phyloP scores from a whole-genome alignment of 2,113 vertebrate species.

The Paralichthys olivaceus region DNA sequence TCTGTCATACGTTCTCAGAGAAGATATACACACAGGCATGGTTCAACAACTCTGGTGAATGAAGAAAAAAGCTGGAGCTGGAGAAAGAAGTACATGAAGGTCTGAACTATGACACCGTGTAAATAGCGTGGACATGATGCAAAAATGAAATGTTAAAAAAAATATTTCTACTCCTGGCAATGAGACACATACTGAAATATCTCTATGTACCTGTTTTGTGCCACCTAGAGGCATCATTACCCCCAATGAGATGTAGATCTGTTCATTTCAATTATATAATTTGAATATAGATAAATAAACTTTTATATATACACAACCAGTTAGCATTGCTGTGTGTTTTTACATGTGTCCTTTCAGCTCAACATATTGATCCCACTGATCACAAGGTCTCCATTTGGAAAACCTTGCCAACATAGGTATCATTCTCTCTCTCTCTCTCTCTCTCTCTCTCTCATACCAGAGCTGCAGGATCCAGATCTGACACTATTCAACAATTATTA shows the following conservation, averaged over 20 bases:
- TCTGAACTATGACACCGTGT: conserved; percentile 74
- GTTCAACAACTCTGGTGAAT: conserved; percentile 57
- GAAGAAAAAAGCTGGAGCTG: conserved; percentile 78
- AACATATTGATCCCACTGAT: neutral
- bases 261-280: conserved; percentile 54
- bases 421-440: too few species aligned
- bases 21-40: conserved; percentile 77
- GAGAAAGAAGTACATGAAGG: conserved; percentile 72
- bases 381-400: too few species aligned
- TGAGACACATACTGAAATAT: conserved; percentile 46
- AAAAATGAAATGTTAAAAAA: conserved; percentile 46
- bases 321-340: conserved; percentile 36
- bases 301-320: conserved; percentile 70
- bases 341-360: neutral
- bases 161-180: conserved; percentile 55
- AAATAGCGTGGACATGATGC: conserved; percentile 67
- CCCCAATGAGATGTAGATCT: conserved; percentile 58
- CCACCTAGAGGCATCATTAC: conserved; percentile 58
- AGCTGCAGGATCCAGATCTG: too few species aligned
- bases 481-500: too few species aligned
- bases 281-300: conserved; percentile 73
- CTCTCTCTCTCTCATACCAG: too few species aligned
- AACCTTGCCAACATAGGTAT: too few species aligned
- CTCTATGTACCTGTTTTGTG: conserved; percentile 59
- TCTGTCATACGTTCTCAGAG: conserved; percentile 75